phyloP scores from a whole-genome alignment of 2,888 invertebrate genomes.

The Galerucella pusilla region DNA sequence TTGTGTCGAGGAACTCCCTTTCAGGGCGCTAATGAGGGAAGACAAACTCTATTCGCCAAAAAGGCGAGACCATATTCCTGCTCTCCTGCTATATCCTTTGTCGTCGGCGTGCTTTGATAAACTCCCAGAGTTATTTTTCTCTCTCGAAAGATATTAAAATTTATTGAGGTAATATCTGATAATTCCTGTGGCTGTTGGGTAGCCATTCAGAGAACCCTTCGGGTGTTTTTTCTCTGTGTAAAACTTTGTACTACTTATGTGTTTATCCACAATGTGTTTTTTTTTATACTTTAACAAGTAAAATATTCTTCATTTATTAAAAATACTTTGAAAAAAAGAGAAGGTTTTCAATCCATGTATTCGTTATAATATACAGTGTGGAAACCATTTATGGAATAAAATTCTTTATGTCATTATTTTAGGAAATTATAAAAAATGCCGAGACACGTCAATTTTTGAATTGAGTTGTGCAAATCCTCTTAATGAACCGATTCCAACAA shows the following conservation, averaged over 20 bases:
- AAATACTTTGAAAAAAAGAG: no score
- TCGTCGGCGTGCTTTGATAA: slow-evolving; percentile 33
- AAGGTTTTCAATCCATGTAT: no score
- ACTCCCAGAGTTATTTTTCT: slow-evolving; percentile 31
- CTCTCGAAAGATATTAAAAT: slow-evolving; percentile 34
- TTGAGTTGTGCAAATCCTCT: no score
- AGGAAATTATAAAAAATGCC: no score
- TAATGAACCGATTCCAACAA: no score
- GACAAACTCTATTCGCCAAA: slow-evolving; percentile 34
- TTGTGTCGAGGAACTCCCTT: slow-evolving; percentile 26
- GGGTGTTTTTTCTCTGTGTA: slow-evolving; percentile 21
- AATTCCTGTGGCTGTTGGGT: slow-evolving; percentile 34
- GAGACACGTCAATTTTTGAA: no score
- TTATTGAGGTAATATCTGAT: slow-evolving; percentile 38
- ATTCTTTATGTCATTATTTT: no score
- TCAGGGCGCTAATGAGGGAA: slow-evolving; percentile 33
- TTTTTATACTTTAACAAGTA: background rate
- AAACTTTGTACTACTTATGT: slow-evolving; percentile 10
- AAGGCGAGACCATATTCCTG: slow-evolving; percentile 29
- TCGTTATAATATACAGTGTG: no score
- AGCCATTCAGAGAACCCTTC: slow-evolving; percentile 30
- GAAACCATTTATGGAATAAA: no score
- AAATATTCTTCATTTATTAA: background rate
- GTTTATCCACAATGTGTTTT: slow-evolving; percentile 11
- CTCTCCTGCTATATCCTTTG: slow-evolving; percentile 35